Base-by-base conservation (phyloP, 2,113 vertebrate species). In the Eonycteris spelaea region DNA sequence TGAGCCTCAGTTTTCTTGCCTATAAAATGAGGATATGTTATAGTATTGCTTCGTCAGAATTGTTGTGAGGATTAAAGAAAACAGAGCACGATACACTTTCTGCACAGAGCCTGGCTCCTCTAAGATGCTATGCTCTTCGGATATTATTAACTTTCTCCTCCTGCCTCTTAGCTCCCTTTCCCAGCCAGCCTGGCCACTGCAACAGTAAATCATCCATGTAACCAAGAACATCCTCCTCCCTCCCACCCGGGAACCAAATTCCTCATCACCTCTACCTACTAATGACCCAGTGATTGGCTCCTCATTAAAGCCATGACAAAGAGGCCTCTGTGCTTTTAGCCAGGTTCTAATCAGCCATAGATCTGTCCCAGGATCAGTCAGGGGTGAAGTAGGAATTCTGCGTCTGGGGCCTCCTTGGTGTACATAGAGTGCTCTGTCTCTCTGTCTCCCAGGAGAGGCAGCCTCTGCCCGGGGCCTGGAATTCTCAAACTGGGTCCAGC, bases 201-300 rank as follows among this genome's bases (percentile, higher is more conserved):
- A 19, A 35, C 85, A 74, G 1, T 96, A 95, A 97, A 97, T 98
- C 95, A 96, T 28, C 61, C 63, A 65, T 79, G 38, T 61, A 80
- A 83, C 78, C 84, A 15, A 51, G 26, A 53, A 5, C 74, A 67
- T 18, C 28, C 26, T 86, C 86, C 24, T 65, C 43, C 92, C 59
- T 90, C 71, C 90, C 80, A 92, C 73, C 19, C 38, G 16, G 5
- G 65, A 1, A 65, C 88, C 70, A 70, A 67, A 68, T 79, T 88
- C 79, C 94, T 74, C 55, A 40, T 91, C 90, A 48, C 89, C 65
- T 71, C 90, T 91, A 80, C 95, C 93, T 87, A 57, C 96, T 97
- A 95, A 97, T 97, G 87, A 97, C 95, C 91, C 11, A 19, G 95
- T 87, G 96, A 97, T 97, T 97, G 97, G 85, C 91, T 96, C 92